Evolutionary conservation across 2,888 invertebrate species (phyloP), one percentile per base, ranked within the genome.

Genomic region (Cephus pulcher): DNA sequence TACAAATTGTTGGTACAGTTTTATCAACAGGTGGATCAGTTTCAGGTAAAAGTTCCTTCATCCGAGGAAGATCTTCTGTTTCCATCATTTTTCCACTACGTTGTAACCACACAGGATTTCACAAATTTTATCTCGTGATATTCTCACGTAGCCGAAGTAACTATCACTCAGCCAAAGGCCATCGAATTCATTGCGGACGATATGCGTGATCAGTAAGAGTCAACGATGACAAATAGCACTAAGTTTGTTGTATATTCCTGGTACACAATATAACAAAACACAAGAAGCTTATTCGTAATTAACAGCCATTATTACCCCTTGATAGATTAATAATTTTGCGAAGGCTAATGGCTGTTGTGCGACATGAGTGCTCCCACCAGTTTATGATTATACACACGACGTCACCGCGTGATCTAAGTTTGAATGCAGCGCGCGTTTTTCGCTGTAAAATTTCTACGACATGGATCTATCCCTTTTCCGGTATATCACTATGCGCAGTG

Each of bases 31-130:
- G 56, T 56, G 56, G 23, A 9, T 92, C 92, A 11, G 92, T 91
- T 15, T 91, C 93, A 0, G 94, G 94, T 76, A 93, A 93, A 33
- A 94, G 90, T 77, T 93, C 92, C 82, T 92, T 88, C 94, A 94
- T 94, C 30, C 89, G 92, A 0, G 93, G 93, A 84, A 94, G 79
- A 68, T 93, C 93, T 23, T 93, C 93, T 9, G 92, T 92, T 75
- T 92, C 74, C 92, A 93, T 92, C 30, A 74, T 69, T 34, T 34
- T 76, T 33, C 0, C 15, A 56, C 56, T 6, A 56, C 23, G 56
- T 15, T 23, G 2, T 56, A 56, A 56, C 23, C 56, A 23, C 23
- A 56, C 23, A 9, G 23, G 56, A 56, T 56, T 56, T 56, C 56
- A 56, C 56, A 9, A 56, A 56, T 9, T 6, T 56, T 9, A 56